Evolutionary conservation across 2,113 vertebrate genomes (phyloP).

Genomic region (Apistogramma diplotaenia): DNA sequence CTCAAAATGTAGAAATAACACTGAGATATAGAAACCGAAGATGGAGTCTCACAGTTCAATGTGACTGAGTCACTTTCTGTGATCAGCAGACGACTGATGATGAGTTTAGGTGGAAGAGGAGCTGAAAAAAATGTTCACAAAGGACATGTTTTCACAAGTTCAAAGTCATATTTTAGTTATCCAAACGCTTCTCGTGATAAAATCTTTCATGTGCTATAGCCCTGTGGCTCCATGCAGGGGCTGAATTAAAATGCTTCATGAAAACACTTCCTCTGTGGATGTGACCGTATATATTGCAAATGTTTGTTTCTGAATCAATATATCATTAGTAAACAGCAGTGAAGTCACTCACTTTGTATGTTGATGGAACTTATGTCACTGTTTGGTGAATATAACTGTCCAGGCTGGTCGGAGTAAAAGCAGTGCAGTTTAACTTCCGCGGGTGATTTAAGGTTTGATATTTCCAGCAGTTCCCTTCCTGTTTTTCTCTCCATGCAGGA

Average conservation of each 20-base stretch:
- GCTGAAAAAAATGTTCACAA: not conserved
- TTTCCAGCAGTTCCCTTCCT: slow-evolving; percentile 13
- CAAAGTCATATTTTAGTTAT: too few species aligned
- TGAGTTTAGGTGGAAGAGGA: slow-evolving; percentile 9
- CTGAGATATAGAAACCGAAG: not conserved
- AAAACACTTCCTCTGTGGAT: too few species aligned
- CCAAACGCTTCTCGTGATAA: too few species aligned
- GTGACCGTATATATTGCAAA: too few species aligned
- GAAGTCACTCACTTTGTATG: slow-evolving; percentile 4
- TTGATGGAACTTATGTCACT: not conserved
- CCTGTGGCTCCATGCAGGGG: too few species aligned
- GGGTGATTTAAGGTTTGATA: not conserved
- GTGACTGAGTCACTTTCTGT: slow-evolving; percentile 25
- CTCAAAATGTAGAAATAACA: not conserved
- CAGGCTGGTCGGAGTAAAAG: not conserved
- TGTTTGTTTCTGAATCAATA: too few species aligned
- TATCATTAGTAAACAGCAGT: too few species aligned
- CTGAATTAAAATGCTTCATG: too few species aligned
- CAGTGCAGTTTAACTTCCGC: slow-evolving; percentile 2
- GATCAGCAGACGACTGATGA: not conserved
- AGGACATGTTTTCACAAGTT: too few species aligned
- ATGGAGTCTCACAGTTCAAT: slow-evolving; percentile 24
- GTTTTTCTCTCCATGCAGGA: not conserved
- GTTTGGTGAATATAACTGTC: not conserved
- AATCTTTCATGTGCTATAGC: too few species aligned